A percentile compares a stretch with the other conserved stretches of the same genome.
Evolutionary conservation across 2,797 vertebrate genomes (phyloP).

Genomic region (Tenualosa thibaudeaui): DNA sequence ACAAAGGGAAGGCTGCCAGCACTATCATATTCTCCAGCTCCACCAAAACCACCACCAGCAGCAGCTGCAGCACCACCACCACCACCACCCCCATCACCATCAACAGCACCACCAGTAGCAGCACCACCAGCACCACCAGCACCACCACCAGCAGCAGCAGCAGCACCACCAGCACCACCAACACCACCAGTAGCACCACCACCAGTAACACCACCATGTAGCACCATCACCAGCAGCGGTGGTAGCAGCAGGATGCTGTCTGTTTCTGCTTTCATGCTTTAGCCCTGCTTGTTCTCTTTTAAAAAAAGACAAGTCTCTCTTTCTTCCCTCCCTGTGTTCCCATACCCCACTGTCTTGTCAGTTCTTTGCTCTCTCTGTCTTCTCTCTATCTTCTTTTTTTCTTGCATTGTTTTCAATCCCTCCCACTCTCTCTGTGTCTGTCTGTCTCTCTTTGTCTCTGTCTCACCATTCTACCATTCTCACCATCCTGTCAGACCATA

Average conservation of each 20-base stretch:
- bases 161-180: too few species aligned
- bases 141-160: too few species aligned
- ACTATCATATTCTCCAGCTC: constrained; percentile 22
- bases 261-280: neutral
- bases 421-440: constrained; percentile 34
- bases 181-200: too few species aligned
- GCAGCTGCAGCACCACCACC: too few species aligned
- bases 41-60: neutral
- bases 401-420: constrained; percentile 22
- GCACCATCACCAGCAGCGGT: neutral
- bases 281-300: neutral
- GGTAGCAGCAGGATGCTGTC: too few species aligned
- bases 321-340: neutral
- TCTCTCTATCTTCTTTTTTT: constrained; percentile 32
- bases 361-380: neutral
- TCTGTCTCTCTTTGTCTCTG: constrained; percentile 32
- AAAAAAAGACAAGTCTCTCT: neutral
- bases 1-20: constrained; percentile 35
- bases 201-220: too few species aligned
- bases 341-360: neutral
- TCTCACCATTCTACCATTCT: neutral
- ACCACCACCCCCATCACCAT: neutral
- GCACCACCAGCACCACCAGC: neutral
- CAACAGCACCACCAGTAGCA: neutral
- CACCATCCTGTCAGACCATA: neutral